Evolutionary conservation across 2,888 invertebrate genomes (phyloP), one percentile per base, ranked within the genome.

Genomic region (Byasa hedistus): DNA sequence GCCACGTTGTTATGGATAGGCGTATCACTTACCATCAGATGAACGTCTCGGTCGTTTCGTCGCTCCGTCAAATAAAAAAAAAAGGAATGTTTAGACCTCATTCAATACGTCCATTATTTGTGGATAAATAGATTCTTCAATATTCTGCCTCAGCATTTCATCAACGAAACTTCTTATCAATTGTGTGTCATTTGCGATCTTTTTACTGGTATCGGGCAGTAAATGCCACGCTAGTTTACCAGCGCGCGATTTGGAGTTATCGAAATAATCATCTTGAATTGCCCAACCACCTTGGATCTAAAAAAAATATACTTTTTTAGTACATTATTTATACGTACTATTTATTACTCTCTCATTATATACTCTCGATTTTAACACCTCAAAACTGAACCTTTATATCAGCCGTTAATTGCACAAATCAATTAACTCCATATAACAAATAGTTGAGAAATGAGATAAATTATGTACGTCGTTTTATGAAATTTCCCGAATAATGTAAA

Each of bases 211-310:
- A 12, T 65, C 17, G 5, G 52, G 23, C 15, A 59, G 17, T 54
- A 60, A 27, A 59, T 65, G 64, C 64, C 64, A 65, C 21, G 59
- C 54, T 1, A 24, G 23, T 44, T 65, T 65, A 15, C 44, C 55
- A 12, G 17, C 10, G 21, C 64, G 59, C n/a, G 27, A 55, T 23
- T 54, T 22, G 21, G 24, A n/a, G 1, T 48, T 19, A 39, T 66
- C 61, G 15, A 48, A 32, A 24, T 48, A 15, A 19, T 66, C 65
- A 58, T 56, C 64, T 64, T n/a, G 21, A 2, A 52, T 21, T 21
- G 52, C 52, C 52, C 52, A 52, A 22, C 21, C 3, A 8, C 52
- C 15, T 52, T 52, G 52, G 15, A 52, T 52, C 52, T 52, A 10
- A 21, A 52, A 52, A 19, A 51, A 52, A 15, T 36, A 4, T 10